Evolutionary conservation across 2,888 invertebrate species (phyloP), one percentile per base, ranked within the genome.

Genomic region (Chydorus sphaericus): DNA sequence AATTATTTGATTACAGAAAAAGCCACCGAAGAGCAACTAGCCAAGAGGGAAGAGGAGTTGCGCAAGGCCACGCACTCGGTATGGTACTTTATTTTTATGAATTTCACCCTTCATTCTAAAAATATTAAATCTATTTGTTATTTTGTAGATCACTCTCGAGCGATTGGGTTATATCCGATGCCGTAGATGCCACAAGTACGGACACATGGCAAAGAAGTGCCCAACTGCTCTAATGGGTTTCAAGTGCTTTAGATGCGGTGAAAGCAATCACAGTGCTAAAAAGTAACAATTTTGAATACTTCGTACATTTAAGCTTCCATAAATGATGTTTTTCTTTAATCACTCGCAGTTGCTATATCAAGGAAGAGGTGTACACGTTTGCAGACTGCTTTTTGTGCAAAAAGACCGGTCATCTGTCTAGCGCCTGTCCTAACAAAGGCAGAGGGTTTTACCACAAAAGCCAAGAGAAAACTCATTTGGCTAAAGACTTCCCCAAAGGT

Each of bases 331-430:
- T 39, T n/a, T 1, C 23, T 39, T 26, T 26, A n/a, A n/a, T n/a
- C n/a, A n/a, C n/a, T n/a, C n/a, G n/a, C n/a, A n/a, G 44, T 44
- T 44, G 44, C 28, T 44, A 23, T 28, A 44, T 44, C 26, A 44
- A 44, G 26, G 44, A 44, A 23, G 44, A 44, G 7, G 26, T 44
- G 8, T 44, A 26, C 65, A 79, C 84, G 66, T 89, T 81, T 72
- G 91, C 91, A 0, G 81, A 79, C 55, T 93, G 92, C 69, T 92
- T 91, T 66, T 83, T 92, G 61, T 93, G 92, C 68, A 80, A 80
- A 56, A 82, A 90, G 69, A 80, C 79, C 70, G 92, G 92, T 6
- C 92, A 93, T 68, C 82, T 92, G 63, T 81, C 90, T 0, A 77
- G 82, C 59, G 85, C 89, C 65, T 93, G 92, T 69, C 86, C 89